Base-by-base conservation (phyloP, 2,888 invertebrate species). In the Synanthedon formicaeformis region DNA sequence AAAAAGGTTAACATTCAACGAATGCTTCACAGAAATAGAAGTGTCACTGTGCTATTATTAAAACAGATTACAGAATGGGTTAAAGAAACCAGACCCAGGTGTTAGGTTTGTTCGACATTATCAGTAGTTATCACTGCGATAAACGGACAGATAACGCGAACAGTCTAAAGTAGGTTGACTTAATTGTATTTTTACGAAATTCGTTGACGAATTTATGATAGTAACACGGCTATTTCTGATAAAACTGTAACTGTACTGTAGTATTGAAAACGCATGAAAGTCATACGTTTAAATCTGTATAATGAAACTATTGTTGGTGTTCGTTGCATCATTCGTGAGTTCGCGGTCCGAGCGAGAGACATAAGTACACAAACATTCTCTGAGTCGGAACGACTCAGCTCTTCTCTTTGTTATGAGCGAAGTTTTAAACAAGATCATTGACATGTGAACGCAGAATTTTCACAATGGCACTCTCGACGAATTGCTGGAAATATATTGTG, bases 401-500 rank as follows among this genome's bases (percentile, higher is more conserved):
- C 34, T 27, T 68, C 72, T 71, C 76, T 81, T 84, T 87, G 86
- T 85, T 84, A 76, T 78, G 75, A 73, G 66, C 66, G 66, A 65
- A 69, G 71, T 78, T 75, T 70, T 63, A 67, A 77, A 73, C 76
- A 73, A 75, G 72, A 78, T 76, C 65, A 68, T 69, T 74, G 81
- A 74, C 68, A 85, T 85, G 85, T 85, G 82, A 85, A 77, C 71
- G 65, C 64, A 63, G 53, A 60, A 64, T 57, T 52, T 55, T 56
- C 60, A 75, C 73, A 72, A 88, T 88, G 88, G 81, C 79, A 59
- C 66, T 87, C 56, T 84, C 86, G 40, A 79, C 85, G 55, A 87
- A 82, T 67, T 86, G 87, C 66, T 87, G 87, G 84, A 86, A 87
- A 75, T 87, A 87, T 71, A 71, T 88, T 23, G 86, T 88, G 65